A percentile compares a stretch with the other conserved stretches of the same genome.
phyloP scores from a whole-genome alignment of 2,888 invertebrate genomes.

The Lamellibrachia satsuma region DNA sequence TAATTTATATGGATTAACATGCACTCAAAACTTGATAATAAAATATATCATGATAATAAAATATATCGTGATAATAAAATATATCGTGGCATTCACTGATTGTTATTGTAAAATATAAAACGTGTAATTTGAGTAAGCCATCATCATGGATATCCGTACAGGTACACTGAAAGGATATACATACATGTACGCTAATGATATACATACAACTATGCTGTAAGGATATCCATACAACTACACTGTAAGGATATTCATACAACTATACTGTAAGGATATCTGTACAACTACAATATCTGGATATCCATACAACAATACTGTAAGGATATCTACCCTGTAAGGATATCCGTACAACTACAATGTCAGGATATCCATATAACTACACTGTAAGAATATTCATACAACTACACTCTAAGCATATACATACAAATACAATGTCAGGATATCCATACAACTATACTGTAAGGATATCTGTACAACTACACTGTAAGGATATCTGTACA shows the following conservation, averaged over 20 bases:
- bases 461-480: background rate
- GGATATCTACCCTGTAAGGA: background rate
- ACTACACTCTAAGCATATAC: background rate
- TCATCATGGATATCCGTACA: background rate
- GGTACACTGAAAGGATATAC: background rate
- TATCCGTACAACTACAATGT: background rate
- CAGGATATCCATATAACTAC: background rate
- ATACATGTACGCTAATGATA: too few species aligned
- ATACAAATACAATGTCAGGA: background rate
- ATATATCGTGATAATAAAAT: background rate
- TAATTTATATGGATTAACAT: conserved; percentile 36
- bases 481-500: too few species aligned
- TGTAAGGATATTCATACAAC: background rate
- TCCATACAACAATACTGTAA: too few species aligned
- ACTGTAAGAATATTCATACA: background rate
- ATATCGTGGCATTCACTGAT: background rate
- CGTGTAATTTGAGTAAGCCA: background rate
- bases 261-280: background rate
- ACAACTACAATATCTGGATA: background rate
- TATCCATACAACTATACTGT: background rate
- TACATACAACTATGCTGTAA: too few species aligned
- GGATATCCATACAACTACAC: background rate
- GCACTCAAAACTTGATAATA: background rate
- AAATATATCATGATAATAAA: background rate
- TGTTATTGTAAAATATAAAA: background rate